These are phyloP conservation scores for Hirtodrosophila duncani DNA, from an alignment of 2,888 invertebrate genomes.

Conservation along the genomic window DNA sequence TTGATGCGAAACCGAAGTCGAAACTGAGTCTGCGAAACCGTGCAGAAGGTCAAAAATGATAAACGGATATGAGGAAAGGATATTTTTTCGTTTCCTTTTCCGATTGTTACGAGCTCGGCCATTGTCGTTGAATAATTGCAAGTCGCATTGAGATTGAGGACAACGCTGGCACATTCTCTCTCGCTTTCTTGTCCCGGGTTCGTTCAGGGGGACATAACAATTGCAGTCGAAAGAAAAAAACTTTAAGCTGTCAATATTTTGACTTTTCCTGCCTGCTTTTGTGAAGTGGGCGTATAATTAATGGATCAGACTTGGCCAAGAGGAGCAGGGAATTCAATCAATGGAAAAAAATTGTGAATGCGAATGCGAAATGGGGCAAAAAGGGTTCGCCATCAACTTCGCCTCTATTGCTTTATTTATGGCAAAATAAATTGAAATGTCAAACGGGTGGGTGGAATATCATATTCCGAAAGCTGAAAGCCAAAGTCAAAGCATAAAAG, in stretches of 20 bases:
- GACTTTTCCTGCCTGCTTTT: conserved; percentile 66
- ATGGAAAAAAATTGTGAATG: conserved; percentile 60
- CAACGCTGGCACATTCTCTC: conserved; percentile 13
- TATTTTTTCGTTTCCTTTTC: conserved; percentile 56
- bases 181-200: conserved; percentile 14
- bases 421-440: conserved; percentile 71
- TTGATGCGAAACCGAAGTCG: not conserved
- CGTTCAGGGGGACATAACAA: conserved; percentile 35
- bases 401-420: conserved; percentile 67
- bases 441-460: conserved; percentile 66
- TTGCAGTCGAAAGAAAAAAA: conserved; percentile 38
- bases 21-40: conserved; percentile 28
- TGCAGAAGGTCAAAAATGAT: conserved; percentile 75
- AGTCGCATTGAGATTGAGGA: conserved; percentile 36
- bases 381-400: conserved; percentile 45
- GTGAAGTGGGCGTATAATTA: conserved; percentile 75
- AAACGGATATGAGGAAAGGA: conserved; percentile 73
- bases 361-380: conserved; percentile 49
- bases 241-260: conserved; percentile 75
- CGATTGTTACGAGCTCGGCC: conserved; percentile 44
- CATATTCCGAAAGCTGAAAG: conserved; percentile 51
- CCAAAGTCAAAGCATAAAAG: conserved; percentile 60
- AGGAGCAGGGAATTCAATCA: conserved; percentile 30
- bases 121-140: conserved; percentile 69
- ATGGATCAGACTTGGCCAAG: conserved; percentile 47